phyloP scores from a whole-genome alignment of 2,113 vertebrate species.

The Cercopithecus mona region DNA sequence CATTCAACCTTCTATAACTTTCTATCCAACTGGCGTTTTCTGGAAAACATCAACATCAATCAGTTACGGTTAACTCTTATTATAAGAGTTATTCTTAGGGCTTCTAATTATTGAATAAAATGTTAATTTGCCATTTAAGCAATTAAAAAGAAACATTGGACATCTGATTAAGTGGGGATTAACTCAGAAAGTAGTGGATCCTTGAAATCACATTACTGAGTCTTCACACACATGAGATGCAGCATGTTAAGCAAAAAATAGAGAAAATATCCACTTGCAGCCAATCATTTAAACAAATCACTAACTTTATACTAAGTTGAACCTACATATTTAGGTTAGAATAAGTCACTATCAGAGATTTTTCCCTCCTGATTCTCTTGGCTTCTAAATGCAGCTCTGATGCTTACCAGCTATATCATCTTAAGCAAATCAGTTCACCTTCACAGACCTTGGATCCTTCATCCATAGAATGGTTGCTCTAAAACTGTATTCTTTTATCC shows the following conservation, averaged over 20 bases:
- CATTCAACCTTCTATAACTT: neutral
- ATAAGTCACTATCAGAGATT: neutral
- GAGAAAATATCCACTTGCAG: neutral
- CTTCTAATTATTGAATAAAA: conserved; percentile 26
- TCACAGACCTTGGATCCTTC: neutral
- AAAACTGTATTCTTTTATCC: neutral
- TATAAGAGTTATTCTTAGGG: neutral
- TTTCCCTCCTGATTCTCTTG: neutral
- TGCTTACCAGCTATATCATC: neutral
- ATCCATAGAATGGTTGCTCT: neutral
- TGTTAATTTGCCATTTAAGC: neutral
- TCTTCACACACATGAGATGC: neutral
- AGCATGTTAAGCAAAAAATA: neutral
- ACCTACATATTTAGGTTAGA: neutral
- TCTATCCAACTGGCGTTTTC: neutral
- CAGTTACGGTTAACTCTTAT: neutral
- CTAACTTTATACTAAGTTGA: neutral
- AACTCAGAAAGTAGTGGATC: neutral
- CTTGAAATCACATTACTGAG: neutral
- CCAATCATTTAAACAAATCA: neutral
- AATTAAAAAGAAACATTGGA: neutral
- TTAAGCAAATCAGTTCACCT: neutral
- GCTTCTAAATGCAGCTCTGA: neutral
- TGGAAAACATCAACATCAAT: neutral
- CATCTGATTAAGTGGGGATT: neutral